Evolutionary conservation across 2,888 invertebrate species (phyloP), one percentile per base, ranked within the genome.

Genomic region (Ectemnius continuus): DNA sequence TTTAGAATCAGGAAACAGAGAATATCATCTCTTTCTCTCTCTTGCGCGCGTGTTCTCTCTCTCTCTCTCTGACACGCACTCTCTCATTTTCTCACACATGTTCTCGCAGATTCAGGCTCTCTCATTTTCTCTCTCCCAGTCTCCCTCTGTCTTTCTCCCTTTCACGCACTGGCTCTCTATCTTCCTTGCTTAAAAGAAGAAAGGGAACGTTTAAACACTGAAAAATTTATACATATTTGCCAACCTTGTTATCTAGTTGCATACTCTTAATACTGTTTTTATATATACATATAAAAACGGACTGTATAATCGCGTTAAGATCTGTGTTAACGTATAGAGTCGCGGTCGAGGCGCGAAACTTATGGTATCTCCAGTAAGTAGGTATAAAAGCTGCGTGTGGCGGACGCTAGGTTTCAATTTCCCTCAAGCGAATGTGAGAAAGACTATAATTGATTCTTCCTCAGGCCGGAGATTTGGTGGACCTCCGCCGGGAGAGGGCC

Each of bases 1-100:
- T 85, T 36, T 83, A 85, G 80, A 84, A 85, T 85, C 83, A 81
- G 84, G 85, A 82, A 85, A 87, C 18, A 48, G 59, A 61, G 16
- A 16, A 52, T 23, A 23, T 23, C 3, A 23, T 23, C 3, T 3
- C 23, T 23, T 23, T 23, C 23, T 23, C 23, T 23, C 23, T 23
- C 23, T 23, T 23, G 23, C 23, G 23, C 23, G 23, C 23, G 13
- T 52, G 13, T 5, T 52, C 52, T 52, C 52, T 36, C 11, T 1
- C 36, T 36, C 71, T 61, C 48, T 36, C 71, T 61, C 48, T n/a
- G n/a, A n/a, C n/a, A n/a, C n/a, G n/a, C n/a, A n/a, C n/a, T n/a
- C n/a, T 36, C 71, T 61, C 48, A 16, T 45, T 36, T 45, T 47
- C 20, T 20, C 36, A 2, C 46, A 23, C 20, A 20, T 67, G 5